These are phyloP conservation scores for Epinotia ramella DNA, from an alignment of 2,888 invertebrate genomes.

Conservation along the genomic window DNA sequence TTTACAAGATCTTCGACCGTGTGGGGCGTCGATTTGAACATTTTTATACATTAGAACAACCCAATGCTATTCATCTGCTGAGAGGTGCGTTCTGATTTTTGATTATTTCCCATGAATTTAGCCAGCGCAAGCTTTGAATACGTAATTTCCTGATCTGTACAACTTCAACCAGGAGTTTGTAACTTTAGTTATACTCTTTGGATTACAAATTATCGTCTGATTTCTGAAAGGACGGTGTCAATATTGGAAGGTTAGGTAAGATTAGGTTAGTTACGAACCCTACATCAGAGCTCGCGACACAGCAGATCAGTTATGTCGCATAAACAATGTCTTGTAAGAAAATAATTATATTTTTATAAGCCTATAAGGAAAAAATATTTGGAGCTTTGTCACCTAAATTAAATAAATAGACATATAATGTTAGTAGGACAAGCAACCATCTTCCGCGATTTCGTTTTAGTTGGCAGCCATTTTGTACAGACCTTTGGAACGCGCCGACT, in stretches of 20 bases:
- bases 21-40: not conserved
- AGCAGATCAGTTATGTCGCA: too few relatives aligned
- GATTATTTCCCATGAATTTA: not conserved
- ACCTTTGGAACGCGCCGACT: not conserved
- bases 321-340: too few relatives aligned
- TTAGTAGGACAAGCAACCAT: not conserved
- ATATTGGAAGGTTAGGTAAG: too few relatives aligned
- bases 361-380: too few relatives aligned
- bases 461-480: constrained; percentile 11
- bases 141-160: constrained; percentile 5
- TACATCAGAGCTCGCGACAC: too few relatives aligned
- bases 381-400: too few relatives aligned
- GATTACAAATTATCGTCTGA: not conserved
- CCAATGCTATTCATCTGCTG: not conserved
- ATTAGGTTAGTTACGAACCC: too few relatives aligned
- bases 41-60: not conserved
- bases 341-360: too few relatives aligned
- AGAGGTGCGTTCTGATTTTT: not conserved
- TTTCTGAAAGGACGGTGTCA: not conserved
- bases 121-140: not conserved
- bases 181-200: not conserved
- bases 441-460: constrained; percentile 5
- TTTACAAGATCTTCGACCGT: not conserved
- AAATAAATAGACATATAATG: not conserved
- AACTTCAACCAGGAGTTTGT: constrained; percentile 4